phyloP scores from a whole-genome alignment of 2,797 vertebrate species.

The Acanthurus tractus region DNA sequence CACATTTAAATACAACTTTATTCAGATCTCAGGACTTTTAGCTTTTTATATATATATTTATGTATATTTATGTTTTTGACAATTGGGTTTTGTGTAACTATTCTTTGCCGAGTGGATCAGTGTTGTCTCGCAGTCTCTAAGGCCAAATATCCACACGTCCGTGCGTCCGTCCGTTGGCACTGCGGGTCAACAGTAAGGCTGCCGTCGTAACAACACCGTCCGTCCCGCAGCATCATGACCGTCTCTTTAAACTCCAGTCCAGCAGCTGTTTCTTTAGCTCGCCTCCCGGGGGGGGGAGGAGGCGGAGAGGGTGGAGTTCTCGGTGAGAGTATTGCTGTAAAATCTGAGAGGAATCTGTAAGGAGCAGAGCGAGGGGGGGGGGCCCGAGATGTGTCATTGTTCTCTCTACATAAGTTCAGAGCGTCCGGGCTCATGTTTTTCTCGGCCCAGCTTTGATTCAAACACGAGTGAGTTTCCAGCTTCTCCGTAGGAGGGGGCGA shows the following conservation, averaged over 20 bases:
- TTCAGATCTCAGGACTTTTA: constrained; percentile 82
- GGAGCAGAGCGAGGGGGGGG: constrained; percentile 51
- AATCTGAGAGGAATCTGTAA: constrained; percentile 55
- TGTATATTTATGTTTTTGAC: constrained; percentile 75
- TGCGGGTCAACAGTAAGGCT: constrained; percentile 68
- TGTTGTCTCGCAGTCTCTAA: constrained; percentile 72
- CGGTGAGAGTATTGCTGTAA: constrained; percentile 67
- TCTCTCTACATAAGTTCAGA: constrained; percentile 43
- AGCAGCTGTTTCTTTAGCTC: constrained; percentile 50
- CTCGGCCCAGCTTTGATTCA: constrained; percentile 53
- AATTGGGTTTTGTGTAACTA: constrained; percentile 62
- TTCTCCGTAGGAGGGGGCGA: constrained; percentile 40
- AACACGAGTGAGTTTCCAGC: constrained; percentile 57
- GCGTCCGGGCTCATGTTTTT: constrained; percentile 31
- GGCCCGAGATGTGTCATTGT: constrained; percentile 55
- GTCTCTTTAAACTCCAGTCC: constrained; percentile 49
- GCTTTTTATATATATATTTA: constrained; percentile 58
- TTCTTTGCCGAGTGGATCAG: constrained; percentile 64
- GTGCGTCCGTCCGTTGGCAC: constrained; percentile 74
- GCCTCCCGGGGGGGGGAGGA: constrained; percentile 28
- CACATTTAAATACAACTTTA: constrained; percentile 89
- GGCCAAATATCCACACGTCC: constrained; percentile 75
- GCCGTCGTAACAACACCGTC: constrained; percentile 64
- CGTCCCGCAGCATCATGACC: constrained; percentile 49
- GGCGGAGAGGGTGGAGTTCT: constrained; percentile 58